Conservation (phyloP, 2,888 invertebrate genomes). For the Archips xylosteana region DNA sequence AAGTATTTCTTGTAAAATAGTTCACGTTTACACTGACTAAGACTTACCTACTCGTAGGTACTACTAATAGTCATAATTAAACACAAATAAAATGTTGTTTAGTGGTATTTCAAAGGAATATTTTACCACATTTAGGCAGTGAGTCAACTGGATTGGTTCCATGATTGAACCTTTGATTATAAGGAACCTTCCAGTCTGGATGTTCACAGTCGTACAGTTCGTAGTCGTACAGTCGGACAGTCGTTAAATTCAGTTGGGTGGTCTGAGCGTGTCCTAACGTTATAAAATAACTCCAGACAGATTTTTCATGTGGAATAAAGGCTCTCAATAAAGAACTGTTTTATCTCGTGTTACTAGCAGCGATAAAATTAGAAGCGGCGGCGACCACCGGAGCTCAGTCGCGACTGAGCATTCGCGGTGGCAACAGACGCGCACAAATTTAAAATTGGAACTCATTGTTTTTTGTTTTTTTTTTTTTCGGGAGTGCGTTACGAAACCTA, state of each 20-base stretch:
- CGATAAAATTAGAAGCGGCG: conserved; percentile 81
- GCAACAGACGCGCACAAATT: conserved; percentile 53
- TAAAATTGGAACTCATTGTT: conserved; percentile 53
- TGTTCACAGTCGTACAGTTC: no score
- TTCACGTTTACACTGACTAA: conserved; percentile 3
- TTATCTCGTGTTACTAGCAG: conserved; percentile 83
- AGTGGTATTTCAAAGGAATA: conserved; percentile 13
- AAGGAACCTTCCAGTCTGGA: not conserved
- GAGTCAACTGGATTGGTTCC: conserved; percentile 23
- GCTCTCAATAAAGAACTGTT: conserved; percentile 77
- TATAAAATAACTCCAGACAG: conserved; percentile 58
- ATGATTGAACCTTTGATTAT: no score
- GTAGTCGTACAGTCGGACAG: no score
- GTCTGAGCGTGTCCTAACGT: conserved; percentile 44
- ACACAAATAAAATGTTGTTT: conserved; percentile 21
- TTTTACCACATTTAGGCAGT: conserved; percentile 24
- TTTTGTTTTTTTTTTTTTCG: conserved; percentile 65
- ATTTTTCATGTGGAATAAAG: conserved; percentile 56
- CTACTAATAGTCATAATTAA: conserved; percentile 5
- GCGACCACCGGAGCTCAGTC: conserved; percentile 57
- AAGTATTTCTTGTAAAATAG: no score
- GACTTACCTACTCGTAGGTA: not conserved
- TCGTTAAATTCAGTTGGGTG: conserved; percentile 32
- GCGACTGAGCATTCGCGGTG: conserved; percentile 57
- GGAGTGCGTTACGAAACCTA: conserved; percentile 65